These are phyloP conservation scores for Scytalopus superciliaris DNA, from an alignment of 2,113 vertebrate genomes.

Conservation along the genomic window DNA sequence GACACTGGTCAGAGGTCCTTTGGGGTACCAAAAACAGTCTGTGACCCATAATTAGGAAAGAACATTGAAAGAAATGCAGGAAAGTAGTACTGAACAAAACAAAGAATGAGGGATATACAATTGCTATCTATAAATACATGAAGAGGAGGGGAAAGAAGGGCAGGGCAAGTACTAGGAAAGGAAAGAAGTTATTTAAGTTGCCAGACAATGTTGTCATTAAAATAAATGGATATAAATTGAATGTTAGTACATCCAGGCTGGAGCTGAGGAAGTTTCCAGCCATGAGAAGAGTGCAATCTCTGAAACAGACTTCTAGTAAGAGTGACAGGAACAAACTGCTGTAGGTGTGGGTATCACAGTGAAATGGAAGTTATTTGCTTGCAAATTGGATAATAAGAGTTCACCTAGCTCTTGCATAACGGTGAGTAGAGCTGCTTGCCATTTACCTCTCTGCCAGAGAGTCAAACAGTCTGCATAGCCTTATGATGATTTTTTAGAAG, in stretches of 20 bases:
- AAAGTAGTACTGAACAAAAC: background rate
- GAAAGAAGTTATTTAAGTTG: slow-evolving; percentile 60
- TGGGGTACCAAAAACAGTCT: background rate
- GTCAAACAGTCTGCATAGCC: background rate
- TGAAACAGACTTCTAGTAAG: background rate
- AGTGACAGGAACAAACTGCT: background rate
- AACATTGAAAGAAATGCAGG: background rate
- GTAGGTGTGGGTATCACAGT: background rate
- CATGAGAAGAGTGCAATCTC: background rate
- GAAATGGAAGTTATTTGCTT: background rate
- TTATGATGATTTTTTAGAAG: background rate
- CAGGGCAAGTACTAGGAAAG: slow-evolving; percentile 51
- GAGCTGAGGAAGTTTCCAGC: background rate
- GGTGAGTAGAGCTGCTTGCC: slow-evolving; percentile 25
- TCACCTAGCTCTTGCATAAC: background rate
- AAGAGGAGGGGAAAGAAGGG: slow-evolving; percentile 47
- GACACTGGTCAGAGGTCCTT: background rate
- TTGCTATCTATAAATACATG: slow-evolving; percentile 61
- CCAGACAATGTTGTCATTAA: slow-evolving; percentile 61
- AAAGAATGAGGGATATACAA: slow-evolving; percentile 27
- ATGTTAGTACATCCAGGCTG: background rate
- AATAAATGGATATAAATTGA: slow-evolving; percentile 62
- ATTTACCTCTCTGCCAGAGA: background rate
- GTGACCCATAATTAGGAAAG: background rate
- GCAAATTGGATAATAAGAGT: background rate